These are phyloP conservation scores for Ferrisia virgata DNA, from an alignment of 2,888 invertebrate species.

Conservation along the genomic window DNA sequence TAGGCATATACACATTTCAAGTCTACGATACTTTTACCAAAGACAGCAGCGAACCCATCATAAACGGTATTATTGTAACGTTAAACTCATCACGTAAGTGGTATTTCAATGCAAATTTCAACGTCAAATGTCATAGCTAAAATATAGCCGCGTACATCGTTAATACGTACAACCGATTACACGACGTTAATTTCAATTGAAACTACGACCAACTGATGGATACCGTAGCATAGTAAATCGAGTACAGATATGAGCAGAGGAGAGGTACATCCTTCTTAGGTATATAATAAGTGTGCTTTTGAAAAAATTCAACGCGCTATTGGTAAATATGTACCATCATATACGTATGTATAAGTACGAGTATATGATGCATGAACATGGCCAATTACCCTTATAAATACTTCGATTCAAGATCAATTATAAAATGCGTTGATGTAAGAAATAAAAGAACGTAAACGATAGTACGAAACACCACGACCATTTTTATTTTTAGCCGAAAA, in stretches of 20 bases:
- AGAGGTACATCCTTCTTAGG: too few species aligned
- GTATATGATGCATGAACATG: background rate
- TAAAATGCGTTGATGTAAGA: background rate
- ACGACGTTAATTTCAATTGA: background rate
- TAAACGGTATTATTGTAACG: background rate
- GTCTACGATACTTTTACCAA: background rate
- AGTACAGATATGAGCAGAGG: too few species aligned
- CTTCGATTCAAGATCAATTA: background rate
- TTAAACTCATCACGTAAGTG: background rate
- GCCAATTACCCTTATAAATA: background rate
- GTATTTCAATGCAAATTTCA: conserved; percentile 21
- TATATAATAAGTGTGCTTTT: too few species aligned
- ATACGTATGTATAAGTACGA: background rate
- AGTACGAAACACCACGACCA: too few species aligned
- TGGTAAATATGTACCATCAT: background rate
- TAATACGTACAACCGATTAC: background rate
- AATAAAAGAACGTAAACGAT: background rate
- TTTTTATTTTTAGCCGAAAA: background rate
- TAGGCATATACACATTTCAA: background rate
- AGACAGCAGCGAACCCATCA: conserved; percentile 2
- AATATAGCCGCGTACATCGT: background rate
- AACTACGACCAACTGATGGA: background rate
- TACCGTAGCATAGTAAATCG: too few species aligned
- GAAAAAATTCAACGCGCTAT: background rate
- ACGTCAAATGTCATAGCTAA: conserved; percentile 2